A percentile compares a stretch with the other conserved stretches of the same genome.
phyloP scores from a whole-genome alignment of 2,113 vertebrate genomes.

The Anser brachyrhynchus region DNA sequence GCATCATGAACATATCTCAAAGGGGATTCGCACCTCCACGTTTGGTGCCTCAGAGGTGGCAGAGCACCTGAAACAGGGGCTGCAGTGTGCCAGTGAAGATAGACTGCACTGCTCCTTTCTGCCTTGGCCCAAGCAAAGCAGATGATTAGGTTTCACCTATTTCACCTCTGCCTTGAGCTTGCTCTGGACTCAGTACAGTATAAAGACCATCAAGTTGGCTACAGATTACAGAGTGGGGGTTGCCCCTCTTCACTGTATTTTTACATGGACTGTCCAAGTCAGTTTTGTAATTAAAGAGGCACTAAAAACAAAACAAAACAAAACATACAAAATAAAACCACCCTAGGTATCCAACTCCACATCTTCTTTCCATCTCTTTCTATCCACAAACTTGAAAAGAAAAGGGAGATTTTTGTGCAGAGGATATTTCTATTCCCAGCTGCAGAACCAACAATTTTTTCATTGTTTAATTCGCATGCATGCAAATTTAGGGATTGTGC shows the following conservation, averaged over 20 bases:
- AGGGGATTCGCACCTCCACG: background rate
- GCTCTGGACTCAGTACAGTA: background rate
- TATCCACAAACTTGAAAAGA: background rate
- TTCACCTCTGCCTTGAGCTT: background rate
- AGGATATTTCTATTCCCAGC: background rate
- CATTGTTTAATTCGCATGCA: constrained; percentile 14
- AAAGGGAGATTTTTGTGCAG: background rate
- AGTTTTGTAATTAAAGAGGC: background rate
- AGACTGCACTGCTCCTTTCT: background rate
- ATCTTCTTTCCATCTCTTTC: background rate
- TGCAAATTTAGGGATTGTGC: background rate
- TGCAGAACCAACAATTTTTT: background rate
- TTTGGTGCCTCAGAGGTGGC: background rate
- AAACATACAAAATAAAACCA: background rate
- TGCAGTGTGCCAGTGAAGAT: fast-evolving
- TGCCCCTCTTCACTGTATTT: background rate
- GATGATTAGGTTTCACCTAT: background rate
- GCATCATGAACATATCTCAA: background rate
- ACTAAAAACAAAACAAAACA: background rate
- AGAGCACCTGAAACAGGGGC: background rate
- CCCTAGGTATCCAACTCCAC: background rate
- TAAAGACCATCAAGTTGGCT: background rate
- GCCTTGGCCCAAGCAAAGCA: background rate
- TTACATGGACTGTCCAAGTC: background rate
- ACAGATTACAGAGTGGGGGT: fast-evolving